Percentiles rank a stretch among this genome's conserved stretches.
Evolutionary conservation across 2,113 vertebrate species (phyloP).

Genomic region (Romanogobio albipinnatus): DNA sequence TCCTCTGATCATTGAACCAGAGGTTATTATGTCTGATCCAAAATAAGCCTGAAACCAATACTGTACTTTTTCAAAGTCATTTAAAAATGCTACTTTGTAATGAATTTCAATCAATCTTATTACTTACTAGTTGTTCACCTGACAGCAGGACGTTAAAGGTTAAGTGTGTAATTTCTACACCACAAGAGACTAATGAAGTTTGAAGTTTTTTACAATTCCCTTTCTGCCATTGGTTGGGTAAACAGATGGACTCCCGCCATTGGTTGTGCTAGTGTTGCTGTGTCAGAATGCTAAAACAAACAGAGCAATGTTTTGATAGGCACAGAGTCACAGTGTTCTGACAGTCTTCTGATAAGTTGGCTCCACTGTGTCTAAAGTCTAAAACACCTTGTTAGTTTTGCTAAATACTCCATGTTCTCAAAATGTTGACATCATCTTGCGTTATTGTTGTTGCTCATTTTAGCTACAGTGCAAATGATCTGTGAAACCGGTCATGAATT

Average conservation of each 20-base stretch:
- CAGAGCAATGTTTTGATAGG: constrained; percentile 8
- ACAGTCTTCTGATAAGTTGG: neutral
- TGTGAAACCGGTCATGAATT: neutral
- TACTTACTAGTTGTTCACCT: neutral
- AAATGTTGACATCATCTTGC: neutral
- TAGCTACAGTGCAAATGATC: neutral
- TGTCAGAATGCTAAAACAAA: neutral
- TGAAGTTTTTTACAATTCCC: no score
- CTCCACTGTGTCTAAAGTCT: neutral
- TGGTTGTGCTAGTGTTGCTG: neutral
- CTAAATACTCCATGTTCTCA: neutral
- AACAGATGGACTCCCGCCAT: neutral
- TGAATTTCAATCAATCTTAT: neutral
- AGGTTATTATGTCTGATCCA: neutral
- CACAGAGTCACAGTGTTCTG: neutral
- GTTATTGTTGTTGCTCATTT: neutral
- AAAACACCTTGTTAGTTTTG: constrained; percentile 12
- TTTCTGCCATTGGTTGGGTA: neutral
- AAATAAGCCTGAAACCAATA: neutral
- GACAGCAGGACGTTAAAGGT: neutral
- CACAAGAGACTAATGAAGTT: neutral
- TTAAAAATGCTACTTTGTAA: neutral
- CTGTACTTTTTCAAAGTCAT: no score
- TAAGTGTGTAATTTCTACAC: neutral
- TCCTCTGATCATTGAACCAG: neutral